phyloP scores from a whole-genome alignment of 1,140 invertebrate species.

The Rhyacophila brunnea region DNA sequence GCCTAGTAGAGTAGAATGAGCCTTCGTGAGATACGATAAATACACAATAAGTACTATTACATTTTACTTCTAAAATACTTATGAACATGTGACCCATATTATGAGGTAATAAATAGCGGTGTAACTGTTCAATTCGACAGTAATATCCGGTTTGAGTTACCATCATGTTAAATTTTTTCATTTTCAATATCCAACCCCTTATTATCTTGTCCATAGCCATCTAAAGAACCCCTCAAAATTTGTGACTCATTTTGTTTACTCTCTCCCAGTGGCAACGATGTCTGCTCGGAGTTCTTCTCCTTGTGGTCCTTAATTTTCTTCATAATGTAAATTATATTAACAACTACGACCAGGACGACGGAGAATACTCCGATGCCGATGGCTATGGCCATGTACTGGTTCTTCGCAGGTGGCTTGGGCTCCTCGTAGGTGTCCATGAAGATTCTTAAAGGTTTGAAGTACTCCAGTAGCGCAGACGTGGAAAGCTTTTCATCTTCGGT shows the following conservation, averaged over 20 bases:
- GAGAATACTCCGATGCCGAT: neutral
- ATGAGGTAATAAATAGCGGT: too few species aligned
- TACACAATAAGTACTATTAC: too few species aligned
- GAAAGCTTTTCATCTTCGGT: conserved; percentile 1
- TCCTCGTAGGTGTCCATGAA: neutral
- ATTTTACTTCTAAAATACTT: too few species aligned
- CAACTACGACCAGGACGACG: neutral
- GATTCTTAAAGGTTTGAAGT: neutral
- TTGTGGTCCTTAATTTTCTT: neutral
- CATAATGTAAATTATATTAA: neutral
- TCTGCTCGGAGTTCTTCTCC: neutral
- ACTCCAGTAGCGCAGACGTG: neutral
- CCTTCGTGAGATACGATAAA: too few species aligned
- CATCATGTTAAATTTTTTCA: too few species aligned
- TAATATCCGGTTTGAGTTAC: too few species aligned
- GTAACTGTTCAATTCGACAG: too few species aligned
- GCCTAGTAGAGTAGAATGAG: too few species aligned
- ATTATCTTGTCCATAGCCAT: too few species aligned
- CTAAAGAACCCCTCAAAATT: too few species aligned
- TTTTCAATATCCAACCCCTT: too few species aligned
- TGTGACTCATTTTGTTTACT: neutral
- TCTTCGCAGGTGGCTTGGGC: neutral
- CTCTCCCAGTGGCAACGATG: neutral
- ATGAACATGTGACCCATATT: too few species aligned
- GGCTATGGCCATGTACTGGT: neutral